These are phyloP conservation scores for Acleris cristana DNA, from an alignment of 2,888 invertebrate genomes.

Conservation along the genomic window DNA sequence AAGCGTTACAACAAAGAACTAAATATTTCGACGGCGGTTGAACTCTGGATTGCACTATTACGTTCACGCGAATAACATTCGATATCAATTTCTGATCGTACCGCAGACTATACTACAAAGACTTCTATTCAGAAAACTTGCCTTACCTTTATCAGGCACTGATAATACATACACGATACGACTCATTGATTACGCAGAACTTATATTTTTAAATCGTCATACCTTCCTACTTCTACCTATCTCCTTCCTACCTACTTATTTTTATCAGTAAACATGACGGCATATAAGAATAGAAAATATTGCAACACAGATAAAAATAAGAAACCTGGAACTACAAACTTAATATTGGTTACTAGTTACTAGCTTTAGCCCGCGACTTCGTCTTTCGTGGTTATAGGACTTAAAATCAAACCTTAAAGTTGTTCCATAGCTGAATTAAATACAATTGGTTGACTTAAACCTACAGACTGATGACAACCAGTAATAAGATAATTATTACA, in stretches of 20 bases:
- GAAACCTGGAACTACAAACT: no score
- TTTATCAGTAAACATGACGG: no score
- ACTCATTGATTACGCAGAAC: constrained; percentile 64
- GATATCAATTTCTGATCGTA: constrained; percentile 37
- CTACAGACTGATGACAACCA: no score
- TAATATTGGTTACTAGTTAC: no score
- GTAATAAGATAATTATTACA: no score
- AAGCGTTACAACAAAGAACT: constrained; percentile 18
- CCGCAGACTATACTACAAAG: constrained; percentile 54
- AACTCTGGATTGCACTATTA: constrained; percentile 16
- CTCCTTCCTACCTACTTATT: not conserved
- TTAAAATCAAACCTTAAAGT: no score
- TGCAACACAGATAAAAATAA: no score
- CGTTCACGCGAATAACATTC: constrained; percentile 12
- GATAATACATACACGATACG: constrained; percentile 56
- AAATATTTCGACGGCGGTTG: constrained; percentile 9
- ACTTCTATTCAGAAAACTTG: constrained; percentile 56
- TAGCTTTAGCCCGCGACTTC: no score
- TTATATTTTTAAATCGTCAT: constrained; percentile 33
- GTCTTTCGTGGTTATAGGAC: no score
- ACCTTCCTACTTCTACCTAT: constrained; percentile 8
- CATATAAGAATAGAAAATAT: no score
- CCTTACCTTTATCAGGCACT: constrained; percentile 42
- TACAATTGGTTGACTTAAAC: no score
- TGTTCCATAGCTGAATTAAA: no score